Evolutionary conservation across 2,113 vertebrate genomes (phyloP).

Genomic region (Glaucidium brasilianum): DNA sequence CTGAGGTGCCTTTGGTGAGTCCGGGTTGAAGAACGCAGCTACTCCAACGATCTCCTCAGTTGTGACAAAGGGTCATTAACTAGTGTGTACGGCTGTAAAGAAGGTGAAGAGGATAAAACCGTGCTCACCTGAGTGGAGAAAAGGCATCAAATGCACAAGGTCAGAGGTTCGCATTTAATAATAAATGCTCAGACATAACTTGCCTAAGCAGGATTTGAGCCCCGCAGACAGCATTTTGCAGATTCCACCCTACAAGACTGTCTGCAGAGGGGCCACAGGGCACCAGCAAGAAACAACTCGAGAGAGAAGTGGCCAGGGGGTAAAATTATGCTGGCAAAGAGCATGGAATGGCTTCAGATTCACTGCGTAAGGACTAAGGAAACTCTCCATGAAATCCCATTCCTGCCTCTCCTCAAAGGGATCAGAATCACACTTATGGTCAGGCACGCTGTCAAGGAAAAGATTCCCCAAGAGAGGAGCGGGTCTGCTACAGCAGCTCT

Average conservation of each 20-base stretch:
- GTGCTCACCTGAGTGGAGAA: neutral
- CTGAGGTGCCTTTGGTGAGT: neutral
- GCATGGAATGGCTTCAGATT: neutral
- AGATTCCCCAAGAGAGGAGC: neutral
- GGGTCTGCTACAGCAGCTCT: neutral
- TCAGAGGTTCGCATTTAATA: neutral
- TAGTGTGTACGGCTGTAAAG: neutral
- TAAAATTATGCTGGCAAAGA: neutral
- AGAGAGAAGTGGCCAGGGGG: neutral
- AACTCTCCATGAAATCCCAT: neutral
- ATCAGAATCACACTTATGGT: neutral
- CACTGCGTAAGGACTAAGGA: neutral
- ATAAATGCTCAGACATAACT: neutral
- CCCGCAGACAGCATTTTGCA: neutral
- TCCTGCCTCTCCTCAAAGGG: neutral
- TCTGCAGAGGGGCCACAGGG: neutral
- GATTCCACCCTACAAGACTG: neutral
- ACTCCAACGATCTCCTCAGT: neutral
- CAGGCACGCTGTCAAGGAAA: neutral
- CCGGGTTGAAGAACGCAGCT: neutral
- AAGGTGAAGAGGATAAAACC: neutral
- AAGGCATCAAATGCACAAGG: neutral
- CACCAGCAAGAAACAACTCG: neutral
- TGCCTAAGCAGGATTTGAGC: neutral
- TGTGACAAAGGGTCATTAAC: neutral